These are phyloP conservation scores for Oreamnos americanus DNA, from an alignment of 2,113 vertebrate species.

Conservation along the genomic window DNA sequence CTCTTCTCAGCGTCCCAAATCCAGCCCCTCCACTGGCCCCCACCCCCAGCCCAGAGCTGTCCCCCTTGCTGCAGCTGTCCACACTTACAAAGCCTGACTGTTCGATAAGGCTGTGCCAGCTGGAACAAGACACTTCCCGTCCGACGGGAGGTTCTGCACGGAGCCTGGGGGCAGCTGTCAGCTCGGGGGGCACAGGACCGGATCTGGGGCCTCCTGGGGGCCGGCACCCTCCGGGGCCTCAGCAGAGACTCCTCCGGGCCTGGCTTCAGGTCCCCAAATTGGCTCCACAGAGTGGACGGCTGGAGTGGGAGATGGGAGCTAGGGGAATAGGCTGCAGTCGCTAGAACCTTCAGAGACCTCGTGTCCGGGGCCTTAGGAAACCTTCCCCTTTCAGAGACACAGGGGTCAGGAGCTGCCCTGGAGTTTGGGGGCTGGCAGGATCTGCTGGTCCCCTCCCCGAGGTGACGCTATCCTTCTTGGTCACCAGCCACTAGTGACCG, in stretches of 20 bases:
- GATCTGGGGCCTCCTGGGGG: slow-evolving; percentile 20
- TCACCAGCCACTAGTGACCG: not conserved
- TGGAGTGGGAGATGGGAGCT: not conserved
- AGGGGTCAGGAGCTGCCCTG: rapidly evolving
- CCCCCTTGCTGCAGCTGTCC: slow-evolving; percentile 84
- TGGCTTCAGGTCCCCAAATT: not conserved
- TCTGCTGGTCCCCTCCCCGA: not conserved
- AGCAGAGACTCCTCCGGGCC: not conserved
- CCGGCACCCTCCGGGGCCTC: not conserved
- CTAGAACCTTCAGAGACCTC: not conserved
- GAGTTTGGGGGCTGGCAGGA: not conserved
- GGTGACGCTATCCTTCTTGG: not conserved
- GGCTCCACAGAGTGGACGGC: not conserved
- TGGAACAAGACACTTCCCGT: slow-evolving; percentile 88
- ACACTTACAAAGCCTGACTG: slow-evolving; percentile 90
- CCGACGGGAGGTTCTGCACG: slow-evolving; percentile 80
- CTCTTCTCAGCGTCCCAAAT: not conserved
- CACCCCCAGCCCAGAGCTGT: not conserved
- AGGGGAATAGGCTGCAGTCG: not conserved
- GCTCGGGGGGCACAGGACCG: slow-evolving; percentile 81
- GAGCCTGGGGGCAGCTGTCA: slow-evolving; percentile 90
- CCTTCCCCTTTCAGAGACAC: rapidly evolving
- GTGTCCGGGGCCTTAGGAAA: not conserved
- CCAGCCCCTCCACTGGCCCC: not conserved
- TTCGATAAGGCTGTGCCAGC: slow-evolving; percentile 90